phyloP scores from a whole-genome alignment of 2,797 vertebrate genomes.

The Sibirionetta formosa region DNA sequence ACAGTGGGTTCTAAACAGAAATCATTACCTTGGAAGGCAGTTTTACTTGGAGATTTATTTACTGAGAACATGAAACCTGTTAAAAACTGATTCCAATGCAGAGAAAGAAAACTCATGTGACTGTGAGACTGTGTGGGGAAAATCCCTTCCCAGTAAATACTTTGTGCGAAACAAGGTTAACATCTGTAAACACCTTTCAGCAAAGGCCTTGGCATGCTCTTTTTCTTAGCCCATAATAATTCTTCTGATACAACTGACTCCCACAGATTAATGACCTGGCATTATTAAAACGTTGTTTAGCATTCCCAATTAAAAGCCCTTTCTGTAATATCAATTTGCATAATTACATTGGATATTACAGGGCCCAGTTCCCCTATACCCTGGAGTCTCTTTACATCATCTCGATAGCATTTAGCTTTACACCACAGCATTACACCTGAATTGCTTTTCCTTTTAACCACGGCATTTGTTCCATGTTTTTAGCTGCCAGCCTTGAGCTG shows the following conservation, averaged over 20 bases:
- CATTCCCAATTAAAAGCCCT: not conserved
- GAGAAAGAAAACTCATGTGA: not conserved
- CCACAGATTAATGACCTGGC: not conserved
- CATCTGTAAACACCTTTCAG: rapidly evolving
- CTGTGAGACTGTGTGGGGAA: rapidly evolving
- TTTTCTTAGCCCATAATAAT: not conserved
- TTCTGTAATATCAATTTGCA: not conserved
- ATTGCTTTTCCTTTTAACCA: not conserved
- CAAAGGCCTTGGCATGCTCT: not conserved
- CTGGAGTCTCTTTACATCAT: not conserved
- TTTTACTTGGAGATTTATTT: not conserved
- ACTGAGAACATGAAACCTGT: not conserved
- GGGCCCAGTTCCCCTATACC: not conserved
- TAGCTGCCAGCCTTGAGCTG: not conserved
- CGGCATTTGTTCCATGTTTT: rapidly evolving
- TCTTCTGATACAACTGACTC: not conserved
- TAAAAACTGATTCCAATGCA: not conserved
- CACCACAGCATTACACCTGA: not conserved
- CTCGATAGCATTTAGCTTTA: not conserved
- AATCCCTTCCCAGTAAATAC: not conserved
- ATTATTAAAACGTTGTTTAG: not conserved
- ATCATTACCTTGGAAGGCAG: not conserved
- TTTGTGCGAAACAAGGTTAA: rapidly evolving
- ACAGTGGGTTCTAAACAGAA: not conserved
- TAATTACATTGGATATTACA: not conserved